A percentile compares a stretch with the other conserved stretches of the same genome.
Evolutionary conservation across 1,140 invertebrate genomes (phyloP).

Genomic region (Grapholita molesta): DNA sequence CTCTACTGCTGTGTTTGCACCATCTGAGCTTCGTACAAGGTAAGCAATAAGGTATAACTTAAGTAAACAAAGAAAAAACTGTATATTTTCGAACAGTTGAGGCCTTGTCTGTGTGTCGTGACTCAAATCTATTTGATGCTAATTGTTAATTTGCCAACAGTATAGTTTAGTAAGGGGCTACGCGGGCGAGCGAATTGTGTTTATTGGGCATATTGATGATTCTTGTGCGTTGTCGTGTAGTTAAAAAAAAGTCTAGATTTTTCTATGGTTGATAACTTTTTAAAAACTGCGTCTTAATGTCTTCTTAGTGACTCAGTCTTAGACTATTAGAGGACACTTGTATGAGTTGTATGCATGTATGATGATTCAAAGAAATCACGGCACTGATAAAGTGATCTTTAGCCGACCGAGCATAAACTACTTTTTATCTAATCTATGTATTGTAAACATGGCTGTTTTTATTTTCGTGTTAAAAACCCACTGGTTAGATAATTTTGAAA

Average conservation of each 20-base stretch:
- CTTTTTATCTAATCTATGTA: neutral
- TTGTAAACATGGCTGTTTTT: neutral
- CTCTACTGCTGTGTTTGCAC: neutral
- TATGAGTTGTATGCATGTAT: neutral
- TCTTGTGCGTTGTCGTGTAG: neutral
- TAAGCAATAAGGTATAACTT: neutral
- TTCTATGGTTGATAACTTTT: neutral
- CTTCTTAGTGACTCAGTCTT: neutral
- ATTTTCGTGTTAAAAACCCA: neutral
- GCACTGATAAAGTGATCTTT: neutral
- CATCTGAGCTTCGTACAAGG: neutral
- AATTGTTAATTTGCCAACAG: neutral
- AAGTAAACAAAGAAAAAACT: constrained; percentile 12
- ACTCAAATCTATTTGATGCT: constrained; percentile 12
- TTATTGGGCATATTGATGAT: neutral
- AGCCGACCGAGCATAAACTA: neutral
- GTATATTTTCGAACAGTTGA: constrained; percentile 2
- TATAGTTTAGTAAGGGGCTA: neutral
- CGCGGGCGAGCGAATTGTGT: neutral
- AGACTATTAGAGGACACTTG: neutral
- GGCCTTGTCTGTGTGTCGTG: neutral
- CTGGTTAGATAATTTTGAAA: neutral
- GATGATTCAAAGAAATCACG: neutral
- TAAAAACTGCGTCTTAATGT: neutral
- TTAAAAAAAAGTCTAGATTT: constrained; percentile 6